phyloP scores from a whole-genome alignment of 2,888 invertebrate species.

The Plusia festucae region DNA sequence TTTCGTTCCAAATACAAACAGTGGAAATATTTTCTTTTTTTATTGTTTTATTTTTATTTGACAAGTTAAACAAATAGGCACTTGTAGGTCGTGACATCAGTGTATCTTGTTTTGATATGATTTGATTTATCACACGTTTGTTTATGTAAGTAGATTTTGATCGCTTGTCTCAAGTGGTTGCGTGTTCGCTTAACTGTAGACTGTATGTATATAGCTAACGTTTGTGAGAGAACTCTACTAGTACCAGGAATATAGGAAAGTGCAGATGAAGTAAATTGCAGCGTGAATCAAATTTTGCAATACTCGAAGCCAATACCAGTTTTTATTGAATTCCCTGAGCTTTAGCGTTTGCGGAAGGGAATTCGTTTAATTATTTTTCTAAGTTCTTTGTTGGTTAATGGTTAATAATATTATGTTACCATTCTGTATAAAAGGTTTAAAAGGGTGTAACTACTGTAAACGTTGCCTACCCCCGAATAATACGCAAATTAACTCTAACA shows the following conservation, averaged over 20 bases:
- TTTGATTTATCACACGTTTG: constrained; percentile 46
- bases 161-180: constrained; percentile 22
- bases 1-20: constrained; percentile 49
- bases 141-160: constrained; percentile 26
- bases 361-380: neutral
- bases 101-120: constrained; percentile 50
- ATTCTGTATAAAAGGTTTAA: neutral
- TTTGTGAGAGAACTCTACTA: too few relatives aligned
- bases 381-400: neutral
- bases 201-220: too few relatives aligned
- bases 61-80: constrained; percentile 35
- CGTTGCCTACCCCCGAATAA: too few relatives aligned
- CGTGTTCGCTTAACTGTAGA: constrained; percentile 20
- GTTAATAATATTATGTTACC: too few relatives aligned
- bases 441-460: neutral
- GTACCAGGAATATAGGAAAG: neutral
- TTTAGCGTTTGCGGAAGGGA: neutral
- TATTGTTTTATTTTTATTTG: constrained; percentile 47
- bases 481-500: too few relatives aligned
- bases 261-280: constrained; percentile 13
- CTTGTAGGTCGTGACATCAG: constrained; percentile 45
- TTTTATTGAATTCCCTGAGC: constrained; percentile 22
- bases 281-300: constrained; percentile 16
- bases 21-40: constrained; percentile 46
- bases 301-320: neutral